Evolutionary conservation across 2,888 invertebrate genomes (phyloP).

Genomic region (Polyommatus icarus): DNA sequence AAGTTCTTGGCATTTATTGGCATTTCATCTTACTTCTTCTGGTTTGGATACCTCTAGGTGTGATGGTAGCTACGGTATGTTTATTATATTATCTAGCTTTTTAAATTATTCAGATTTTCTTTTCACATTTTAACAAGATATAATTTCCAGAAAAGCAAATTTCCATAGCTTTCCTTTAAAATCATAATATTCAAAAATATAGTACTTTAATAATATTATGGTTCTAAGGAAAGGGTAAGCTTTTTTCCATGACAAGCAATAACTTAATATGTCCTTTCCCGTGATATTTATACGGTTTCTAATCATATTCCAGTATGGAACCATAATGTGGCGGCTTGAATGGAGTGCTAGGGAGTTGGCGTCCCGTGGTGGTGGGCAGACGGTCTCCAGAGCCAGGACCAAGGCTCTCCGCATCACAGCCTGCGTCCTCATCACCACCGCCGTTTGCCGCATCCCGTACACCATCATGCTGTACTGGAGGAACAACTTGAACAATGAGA

Average conservation of each 20-base stretch:
- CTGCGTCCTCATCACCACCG: slow-evolving; percentile 84
- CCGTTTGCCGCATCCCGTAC: slow-evolving; percentile 86
- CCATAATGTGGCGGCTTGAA: slow-evolving; percentile 80
- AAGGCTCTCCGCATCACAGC: slow-evolving; percentile 86
- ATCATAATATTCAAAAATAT: too few relatives aligned
- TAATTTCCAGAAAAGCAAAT: too few relatives aligned
- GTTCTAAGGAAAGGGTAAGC: too few relatives aligned
- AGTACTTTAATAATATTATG: too few relatives aligned
- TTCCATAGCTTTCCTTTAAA: too few relatives aligned
- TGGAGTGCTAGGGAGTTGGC: slow-evolving; percentile 83
- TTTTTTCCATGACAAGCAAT: too few relatives aligned
- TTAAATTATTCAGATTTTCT: too few relatives aligned
- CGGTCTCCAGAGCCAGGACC: slow-evolving; percentile 82
- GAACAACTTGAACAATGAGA: slow-evolving; percentile 68
- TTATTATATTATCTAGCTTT: background rate
- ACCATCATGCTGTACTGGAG: slow-evolving; percentile 85
- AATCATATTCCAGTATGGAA: slow-evolving; percentile 54
- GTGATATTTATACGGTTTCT: background rate
- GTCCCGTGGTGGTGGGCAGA: slow-evolving; percentile 81
- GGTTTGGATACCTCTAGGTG: slow-evolving; percentile 88
- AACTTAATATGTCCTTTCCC: background rate
- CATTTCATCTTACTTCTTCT: slow-evolving; percentile 86
- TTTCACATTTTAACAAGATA: too few relatives aligned
- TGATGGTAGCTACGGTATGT: slow-evolving; percentile 88
- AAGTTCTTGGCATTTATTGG: slow-evolving; percentile 86